phyloP scores from a whole-genome alignment of 2,888 invertebrate genomes.

The Thumatha senex region DNA sequence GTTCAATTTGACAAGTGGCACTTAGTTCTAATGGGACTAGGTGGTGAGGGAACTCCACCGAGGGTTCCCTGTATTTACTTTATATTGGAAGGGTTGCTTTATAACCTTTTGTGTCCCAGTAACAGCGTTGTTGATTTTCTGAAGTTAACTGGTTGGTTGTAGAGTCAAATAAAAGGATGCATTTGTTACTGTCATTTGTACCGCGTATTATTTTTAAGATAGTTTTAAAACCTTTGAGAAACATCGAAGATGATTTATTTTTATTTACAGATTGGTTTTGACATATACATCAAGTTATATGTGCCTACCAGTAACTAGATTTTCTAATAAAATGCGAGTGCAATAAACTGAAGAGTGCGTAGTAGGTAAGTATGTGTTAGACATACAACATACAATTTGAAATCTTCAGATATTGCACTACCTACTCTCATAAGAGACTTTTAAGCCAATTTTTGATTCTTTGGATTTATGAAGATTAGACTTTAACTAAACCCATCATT shows the following conservation, averaged over 20 bases:
- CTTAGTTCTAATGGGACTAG: constrained; percentile 63
- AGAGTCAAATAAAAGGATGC: constrained; percentile 29
- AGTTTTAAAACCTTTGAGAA: background rate
- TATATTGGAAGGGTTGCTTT: constrained; percentile 48
- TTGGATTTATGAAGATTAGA: no score
- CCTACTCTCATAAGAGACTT: no score
- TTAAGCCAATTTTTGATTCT: no score
- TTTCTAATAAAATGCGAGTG: background rate
- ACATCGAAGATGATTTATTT: background rate
- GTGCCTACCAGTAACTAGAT: background rate
- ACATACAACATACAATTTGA: no score
- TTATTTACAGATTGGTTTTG: background rate
- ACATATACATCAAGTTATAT: background rate
- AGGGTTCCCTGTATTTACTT: constrained; percentile 44
- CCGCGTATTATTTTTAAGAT: constrained; percentile 25
- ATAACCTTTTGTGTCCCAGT: constrained; percentile 38
- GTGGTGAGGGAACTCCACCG: constrained; percentile 38
- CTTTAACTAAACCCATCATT: no score
- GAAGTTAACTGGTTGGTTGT: constrained; percentile 35
- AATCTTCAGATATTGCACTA: no score
- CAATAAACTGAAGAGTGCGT: no score
- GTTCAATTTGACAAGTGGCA: constrained; percentile 66
- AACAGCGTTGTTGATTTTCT: constrained; percentile 35
- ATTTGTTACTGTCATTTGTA: constrained; percentile 33
- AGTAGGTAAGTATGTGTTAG: no score